Evolutionary conservation across 2,888 invertebrate species (phyloP), one percentile per base, ranked within the genome.

Genomic region (Ormyrus nitidulus): DNA sequence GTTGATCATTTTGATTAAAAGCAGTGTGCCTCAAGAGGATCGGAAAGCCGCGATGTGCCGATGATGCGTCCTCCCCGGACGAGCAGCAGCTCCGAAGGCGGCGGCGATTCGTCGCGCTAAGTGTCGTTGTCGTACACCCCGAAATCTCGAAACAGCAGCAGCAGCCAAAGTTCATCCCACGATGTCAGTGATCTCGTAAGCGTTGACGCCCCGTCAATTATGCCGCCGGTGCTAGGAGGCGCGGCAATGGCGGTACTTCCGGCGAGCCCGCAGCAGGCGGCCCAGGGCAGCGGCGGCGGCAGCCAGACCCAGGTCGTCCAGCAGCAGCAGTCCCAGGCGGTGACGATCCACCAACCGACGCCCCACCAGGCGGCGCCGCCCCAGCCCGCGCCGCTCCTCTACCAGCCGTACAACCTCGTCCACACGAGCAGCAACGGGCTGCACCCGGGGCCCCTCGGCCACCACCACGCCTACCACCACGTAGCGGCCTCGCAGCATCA

Each of bases 161-260:
- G 48, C 62, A 13, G 46, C 66, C 6, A n/a, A 56, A 76, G 79
- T 34, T 2, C 3, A 19, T 34, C 34, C 34, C 34, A 4, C 34
- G 4, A 34, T 34, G 34, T 34, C 34, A 34, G 3, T 34, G 34
- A 34, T 34, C 34, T 34, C 34, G 34, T 34, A 34, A 34, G 4
- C 34, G 34, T 34, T 34, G 34, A 34, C 34, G 34, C 34, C 34
- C 34, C 34, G 34, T 34, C 34, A 34, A 34, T 34, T 65, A 90
- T 90, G 90, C 89, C 90, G 87, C 90, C 90, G 86, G 90, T 90
- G 86, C 85, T 90, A 90, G 90, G 90, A 87, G 90, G 89, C 84
- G 88, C 90, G 87, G 88, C 90, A 85, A 90, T 90, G 90, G 90
- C 90, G 88, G 90, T 90, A 83, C 89, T 90, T 88, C 90, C 90